Percentiles rank a stretch among this genome's conserved stretches.
These are phyloP conservation scores for Kryphioiulus occultus DNA, from an alignment of 2,888 invertebrate species.

Conservation along the genomic window DNA sequence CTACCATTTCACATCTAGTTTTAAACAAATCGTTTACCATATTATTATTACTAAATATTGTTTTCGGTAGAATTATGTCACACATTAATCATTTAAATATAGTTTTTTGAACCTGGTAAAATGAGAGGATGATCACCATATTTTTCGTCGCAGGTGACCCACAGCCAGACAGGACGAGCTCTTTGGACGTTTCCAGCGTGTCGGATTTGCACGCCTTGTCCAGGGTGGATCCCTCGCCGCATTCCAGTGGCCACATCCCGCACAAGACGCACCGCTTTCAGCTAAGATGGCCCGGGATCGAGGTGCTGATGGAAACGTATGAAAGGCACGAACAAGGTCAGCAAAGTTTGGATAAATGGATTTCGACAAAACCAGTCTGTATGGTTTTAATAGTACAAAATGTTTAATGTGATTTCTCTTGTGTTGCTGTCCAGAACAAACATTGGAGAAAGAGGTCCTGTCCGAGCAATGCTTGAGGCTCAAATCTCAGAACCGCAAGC, in stretches of 20 bases:
- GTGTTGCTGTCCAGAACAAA: constrained; percentile 58
- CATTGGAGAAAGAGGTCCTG: constrained; percentile 58
- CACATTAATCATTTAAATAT: too few relatives aligned
- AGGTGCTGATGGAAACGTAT: constrained; percentile 62
- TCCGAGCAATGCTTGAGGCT: constrained; percentile 58
- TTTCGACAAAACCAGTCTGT: too few relatives aligned
- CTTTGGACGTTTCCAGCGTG: neutral
- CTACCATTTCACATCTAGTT: too few relatives aligned
- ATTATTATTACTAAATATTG: too few relatives aligned
- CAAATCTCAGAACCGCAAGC: constrained; percentile 57
- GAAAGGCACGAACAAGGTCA: constrained; percentile 58
- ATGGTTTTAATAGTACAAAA: too few relatives aligned
- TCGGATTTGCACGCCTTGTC: neutral
- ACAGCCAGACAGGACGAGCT: neutral
- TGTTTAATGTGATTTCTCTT: too few relatives aligned
- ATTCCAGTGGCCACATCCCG: neutral
- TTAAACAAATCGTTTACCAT: too few relatives aligned
- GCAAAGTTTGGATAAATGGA: too few relatives aligned
- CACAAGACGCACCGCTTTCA: constrained; percentile 50
- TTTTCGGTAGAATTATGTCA: too few relatives aligned
- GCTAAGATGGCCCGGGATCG: constrained; percentile 62
- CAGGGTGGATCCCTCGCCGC: neutral
- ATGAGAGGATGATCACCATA: too few relatives aligned
- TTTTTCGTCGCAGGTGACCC: neutral
- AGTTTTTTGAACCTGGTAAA: too few relatives aligned